Evolutionary conservation across 2,888 invertebrate species (phyloP).

Genomic region (Perithous albicinctus): DNA sequence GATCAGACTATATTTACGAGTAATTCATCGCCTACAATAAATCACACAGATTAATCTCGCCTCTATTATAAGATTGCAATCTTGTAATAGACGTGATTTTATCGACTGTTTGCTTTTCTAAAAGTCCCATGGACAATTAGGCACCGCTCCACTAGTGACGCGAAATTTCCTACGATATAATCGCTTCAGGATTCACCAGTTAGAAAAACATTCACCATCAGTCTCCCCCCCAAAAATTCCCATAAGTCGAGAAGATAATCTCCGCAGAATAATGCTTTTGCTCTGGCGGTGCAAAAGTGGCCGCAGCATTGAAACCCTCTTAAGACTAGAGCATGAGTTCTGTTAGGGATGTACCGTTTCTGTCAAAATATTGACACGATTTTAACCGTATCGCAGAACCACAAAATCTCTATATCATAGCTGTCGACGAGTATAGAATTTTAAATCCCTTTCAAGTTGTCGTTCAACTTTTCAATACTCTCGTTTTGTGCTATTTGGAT

Average conservation of each 20-base stretch:
- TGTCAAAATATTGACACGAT: slow-evolving; percentile 68
- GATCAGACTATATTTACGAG: no score
- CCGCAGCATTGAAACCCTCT: neutral
- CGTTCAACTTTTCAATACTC: slow-evolving; percentile 52
- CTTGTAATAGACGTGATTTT: slow-evolving; percentile 23
- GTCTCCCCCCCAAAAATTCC: slow-evolving; percentile 21
- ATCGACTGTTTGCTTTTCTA: neutral
- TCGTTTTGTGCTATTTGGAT: slow-evolving; percentile 49
- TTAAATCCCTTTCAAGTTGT: slow-evolving; percentile 54
- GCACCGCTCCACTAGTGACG: no score
- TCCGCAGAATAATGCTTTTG: slow-evolving; percentile 42
- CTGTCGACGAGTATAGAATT: slow-evolving; percentile 30
- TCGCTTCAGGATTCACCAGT: neutral
- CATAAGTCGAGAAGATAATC: slow-evolving; percentile 43
- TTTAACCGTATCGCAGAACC: slow-evolving; percentile 25
- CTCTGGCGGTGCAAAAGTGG: slow-evolving; percentile 24
- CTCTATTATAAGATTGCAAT: no score
- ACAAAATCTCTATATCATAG: slow-evolving; percentile 44
- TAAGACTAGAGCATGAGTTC: neutral
- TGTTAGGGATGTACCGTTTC: slow-evolving; percentile 19
- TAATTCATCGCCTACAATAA: no score
- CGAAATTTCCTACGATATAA: slow-evolving; percentile 42
- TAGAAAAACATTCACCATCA: neutral
- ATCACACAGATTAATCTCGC: slow-evolving; percentile 13
- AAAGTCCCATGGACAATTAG: neutral